Evolutionary conservation across 2,888 invertebrate species (phyloP).

Genomic region (Galerucella calmariensis): DNA sequence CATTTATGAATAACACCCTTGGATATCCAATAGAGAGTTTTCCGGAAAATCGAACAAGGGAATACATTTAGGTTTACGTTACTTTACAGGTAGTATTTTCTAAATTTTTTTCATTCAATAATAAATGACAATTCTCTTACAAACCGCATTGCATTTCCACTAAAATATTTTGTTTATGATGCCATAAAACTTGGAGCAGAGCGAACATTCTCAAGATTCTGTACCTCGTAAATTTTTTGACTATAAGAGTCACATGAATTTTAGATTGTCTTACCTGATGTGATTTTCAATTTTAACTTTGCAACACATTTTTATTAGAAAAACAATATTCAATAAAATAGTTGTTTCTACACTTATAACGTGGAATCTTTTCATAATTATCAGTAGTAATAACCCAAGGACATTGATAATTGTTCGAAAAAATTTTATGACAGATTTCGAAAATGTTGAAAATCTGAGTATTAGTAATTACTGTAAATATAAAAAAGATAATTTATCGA

Average conservation of each 20-base stretch:
- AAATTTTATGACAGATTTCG: no score
- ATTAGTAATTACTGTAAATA: no score
- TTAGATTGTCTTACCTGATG: conserved; percentile 1
- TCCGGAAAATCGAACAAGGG: no score
- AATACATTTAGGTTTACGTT: not conserved
- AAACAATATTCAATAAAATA: no score
- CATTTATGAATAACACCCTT: not conserved
- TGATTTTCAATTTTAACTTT: conserved; percentile 3
- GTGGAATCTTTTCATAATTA: no score
- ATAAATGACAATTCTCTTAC: conserved; percentile 17
- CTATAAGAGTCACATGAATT: conserved; percentile 8
- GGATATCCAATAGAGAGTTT: not conserved
- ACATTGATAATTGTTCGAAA: no score
- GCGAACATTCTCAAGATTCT: conserved; percentile 7
- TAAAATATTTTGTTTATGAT: conserved; percentile 27
- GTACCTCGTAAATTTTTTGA: conserved; percentile 11
- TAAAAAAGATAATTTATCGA: no score
- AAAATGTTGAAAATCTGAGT: no score
- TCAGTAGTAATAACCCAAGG: no score
- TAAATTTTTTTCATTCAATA: conserved; percentile 1
- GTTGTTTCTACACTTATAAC: no score
- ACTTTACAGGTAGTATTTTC: not conserved
- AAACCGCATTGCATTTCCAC: conserved; percentile 1
- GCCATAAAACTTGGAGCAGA: conserved; percentile 11
- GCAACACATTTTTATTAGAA: no score